Percentiles rank a stretch among this genome's conserved stretches.
Evolutionary conservation across 2,797 vertebrate species (phyloP).

Genomic region (Luscinia megarhynchos): DNA sequence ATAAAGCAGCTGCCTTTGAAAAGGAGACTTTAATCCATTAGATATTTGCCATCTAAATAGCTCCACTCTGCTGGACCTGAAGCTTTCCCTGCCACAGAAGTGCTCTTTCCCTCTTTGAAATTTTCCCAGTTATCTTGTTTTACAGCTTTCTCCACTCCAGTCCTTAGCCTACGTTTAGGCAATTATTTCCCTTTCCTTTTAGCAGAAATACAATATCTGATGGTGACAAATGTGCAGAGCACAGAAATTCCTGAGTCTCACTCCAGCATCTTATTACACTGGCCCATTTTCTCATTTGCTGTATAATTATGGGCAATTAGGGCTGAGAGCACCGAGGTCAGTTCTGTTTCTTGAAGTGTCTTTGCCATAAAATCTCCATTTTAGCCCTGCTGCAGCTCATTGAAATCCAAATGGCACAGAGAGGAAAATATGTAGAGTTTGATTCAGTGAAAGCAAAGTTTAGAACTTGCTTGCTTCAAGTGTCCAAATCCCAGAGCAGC

Average conservation of each 20-base stretch:
- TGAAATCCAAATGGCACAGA: not conserved
- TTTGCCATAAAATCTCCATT: not conserved
- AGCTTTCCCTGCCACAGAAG: not conserved
- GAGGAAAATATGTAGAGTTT: not conserved
- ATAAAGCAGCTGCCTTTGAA: slow-evolving; percentile 9
- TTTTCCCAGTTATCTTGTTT: slow-evolving; percentile 44
- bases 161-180: not conserved
- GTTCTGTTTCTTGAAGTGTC: not conserved
- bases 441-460: not conserved
- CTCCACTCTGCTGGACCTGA: not conserved
- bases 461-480: not conserved
- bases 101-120: not conserved
- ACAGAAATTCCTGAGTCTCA: not conserved
- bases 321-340: not conserved
- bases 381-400: not conserved
- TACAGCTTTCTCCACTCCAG: slow-evolving; percentile 27
- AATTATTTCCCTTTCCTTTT: slow-evolving; percentile 4
- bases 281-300: too few relatives aligned
- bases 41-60: slow-evolving; percentile 6
- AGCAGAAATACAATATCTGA: slow-evolving; percentile 23
- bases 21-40: slow-evolving; percentile 22
- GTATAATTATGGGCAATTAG: not conserved
- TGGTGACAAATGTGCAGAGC: not conserved
- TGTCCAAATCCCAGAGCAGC: too few relatives aligned
- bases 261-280: not conserved